Conservation (phyloP, 2,113 vertebrate genomes). For the Ciconia stormi region DNA sequence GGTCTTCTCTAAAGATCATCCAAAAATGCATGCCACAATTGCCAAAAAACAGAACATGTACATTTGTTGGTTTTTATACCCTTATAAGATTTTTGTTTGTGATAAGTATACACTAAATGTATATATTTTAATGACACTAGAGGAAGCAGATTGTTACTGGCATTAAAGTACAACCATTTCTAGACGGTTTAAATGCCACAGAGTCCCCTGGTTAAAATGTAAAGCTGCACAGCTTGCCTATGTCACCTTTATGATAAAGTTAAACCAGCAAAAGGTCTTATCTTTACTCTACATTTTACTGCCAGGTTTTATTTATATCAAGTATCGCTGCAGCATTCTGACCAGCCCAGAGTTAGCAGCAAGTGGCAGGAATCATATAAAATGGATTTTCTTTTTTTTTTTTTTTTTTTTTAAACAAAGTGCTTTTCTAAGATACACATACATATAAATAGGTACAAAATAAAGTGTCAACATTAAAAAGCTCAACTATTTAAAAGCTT, state of each 20-base stretch:
- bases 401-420: constrained; percentile 88
- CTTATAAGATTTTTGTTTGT: constrained; percentile 81
- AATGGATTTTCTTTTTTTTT: constrained; percentile 77
- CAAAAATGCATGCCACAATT: constrained; percentile 80
- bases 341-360: constrained; percentile 98
- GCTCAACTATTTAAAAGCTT: constrained; percentile 85
- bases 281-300: constrained; percentile 85
- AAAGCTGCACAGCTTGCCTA: constrained; percentile 98
- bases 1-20: constrained; percentile 73
- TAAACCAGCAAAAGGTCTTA: constrained; percentile 81
- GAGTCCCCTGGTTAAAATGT: constrained; percentile 98
- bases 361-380: constrained; percentile 97
- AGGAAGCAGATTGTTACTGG: constrained; percentile 95
- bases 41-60: constrained; percentile 81
- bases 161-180: constrained; percentile 96
- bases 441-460: constrained; percentile 93
- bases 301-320: constrained; percentile 88
- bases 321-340: constrained; percentile 98
- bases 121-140: constrained; percentile 87
- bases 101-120: constrained; percentile 85
- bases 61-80: constrained; percentile 74
- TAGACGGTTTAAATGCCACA: constrained; percentile 99
- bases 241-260: constrained; percentile 85
- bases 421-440: constrained; percentile 96
- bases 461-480: constrained; percentile 94